These are phyloP conservation scores for Drosophila nr. perissopoda DNA, from an alignment of 2,888 invertebrate genomes.

Conservation along the genomic window DNA sequence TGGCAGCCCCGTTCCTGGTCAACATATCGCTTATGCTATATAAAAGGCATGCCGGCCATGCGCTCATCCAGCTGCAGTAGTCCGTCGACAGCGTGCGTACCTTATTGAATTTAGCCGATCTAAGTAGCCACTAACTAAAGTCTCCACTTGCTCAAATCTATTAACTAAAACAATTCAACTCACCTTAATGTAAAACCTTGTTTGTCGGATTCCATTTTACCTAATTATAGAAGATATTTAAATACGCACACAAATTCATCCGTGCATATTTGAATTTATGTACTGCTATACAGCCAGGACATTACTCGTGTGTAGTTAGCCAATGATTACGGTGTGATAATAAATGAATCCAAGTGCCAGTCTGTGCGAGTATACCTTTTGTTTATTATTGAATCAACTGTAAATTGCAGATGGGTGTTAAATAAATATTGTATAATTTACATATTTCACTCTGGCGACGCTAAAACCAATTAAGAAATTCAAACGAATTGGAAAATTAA, in stretches of 20 bases:
- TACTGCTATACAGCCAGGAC: conserved; percentile 2
- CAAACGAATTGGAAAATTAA: not conserved
- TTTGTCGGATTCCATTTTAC: conserved; percentile 20
- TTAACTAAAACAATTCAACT: conserved; percentile 19
- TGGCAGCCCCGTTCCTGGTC: conserved; percentile 66
- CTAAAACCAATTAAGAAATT: no score
- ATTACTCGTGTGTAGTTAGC: conserved; percentile 20
- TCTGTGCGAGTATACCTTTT: not conserved
- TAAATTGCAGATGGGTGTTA: not conserved
- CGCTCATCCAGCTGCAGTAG: conserved; percentile 43
- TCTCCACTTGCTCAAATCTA: conserved; percentile 39
- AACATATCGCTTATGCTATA: conserved; percentile 72
- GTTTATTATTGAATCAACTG: not conserved
- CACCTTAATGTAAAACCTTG: conserved; percentile 26
- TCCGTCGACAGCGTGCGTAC: conserved; percentile 9
- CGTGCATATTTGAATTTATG: not conserved
- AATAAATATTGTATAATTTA: not conserved
- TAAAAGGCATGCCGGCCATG: conserved; percentile 57
- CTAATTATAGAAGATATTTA: conserved; percentile 17
- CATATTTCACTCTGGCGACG: not conserved
- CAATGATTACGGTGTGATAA: conserved; percentile 61
- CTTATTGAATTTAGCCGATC: conserved; percentile 27
- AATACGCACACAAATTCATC: not conserved
- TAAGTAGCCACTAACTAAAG: conserved; percentile 18
- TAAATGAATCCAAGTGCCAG: conserved; percentile 50